Percentiles rank a stretch among this genome's conserved stretches.
Conservation (phyloP, 2,888 invertebrate species). For the Hermodice carunculata region DNA sequence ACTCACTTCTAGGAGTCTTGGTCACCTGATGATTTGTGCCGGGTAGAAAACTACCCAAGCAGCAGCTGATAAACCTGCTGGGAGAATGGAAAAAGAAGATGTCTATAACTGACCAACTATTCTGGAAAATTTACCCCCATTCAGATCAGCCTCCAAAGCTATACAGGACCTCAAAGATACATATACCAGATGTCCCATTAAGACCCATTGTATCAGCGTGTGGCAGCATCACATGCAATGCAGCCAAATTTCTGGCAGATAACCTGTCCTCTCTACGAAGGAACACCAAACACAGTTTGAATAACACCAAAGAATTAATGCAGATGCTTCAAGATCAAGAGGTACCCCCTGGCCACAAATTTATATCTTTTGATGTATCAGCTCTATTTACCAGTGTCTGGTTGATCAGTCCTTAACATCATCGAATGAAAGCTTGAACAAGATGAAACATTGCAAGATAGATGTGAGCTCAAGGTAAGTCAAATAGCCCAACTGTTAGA, state of each 20-base stretch:
- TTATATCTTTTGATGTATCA: slow-evolving; percentile 27
- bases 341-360: slow-evolving; percentile 13
- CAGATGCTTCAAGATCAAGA: slow-evolving; percentile 13
- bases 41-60: no score
- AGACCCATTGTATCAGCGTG: not conserved
- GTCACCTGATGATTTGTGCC: no score
- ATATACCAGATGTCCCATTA: not conserved
- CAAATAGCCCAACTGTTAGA: no score
- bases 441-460: no score
- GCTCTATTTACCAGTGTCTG: no score
- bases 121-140: not conserved
- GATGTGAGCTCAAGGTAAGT: no score
- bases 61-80: not conserved
- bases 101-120: not conserved
- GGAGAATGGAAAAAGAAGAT: not conserved
- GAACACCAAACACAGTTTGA: slow-evolving; percentile 15
- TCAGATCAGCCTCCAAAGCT: not conserved
- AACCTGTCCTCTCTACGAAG: slow-evolving; percentile 6
- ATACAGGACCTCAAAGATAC: not conserved
- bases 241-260: slow-evolving; percentile 9
- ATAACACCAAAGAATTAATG: slow-evolving; percentile 15
- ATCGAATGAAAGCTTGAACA: not conserved
- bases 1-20: no score
- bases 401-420: not conserved
- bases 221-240: slow-evolving; percentile 11